Evolutionary conservation across 2,888 invertebrate genomes (phyloP).

Genomic region (Orthosia gracilis): DNA sequence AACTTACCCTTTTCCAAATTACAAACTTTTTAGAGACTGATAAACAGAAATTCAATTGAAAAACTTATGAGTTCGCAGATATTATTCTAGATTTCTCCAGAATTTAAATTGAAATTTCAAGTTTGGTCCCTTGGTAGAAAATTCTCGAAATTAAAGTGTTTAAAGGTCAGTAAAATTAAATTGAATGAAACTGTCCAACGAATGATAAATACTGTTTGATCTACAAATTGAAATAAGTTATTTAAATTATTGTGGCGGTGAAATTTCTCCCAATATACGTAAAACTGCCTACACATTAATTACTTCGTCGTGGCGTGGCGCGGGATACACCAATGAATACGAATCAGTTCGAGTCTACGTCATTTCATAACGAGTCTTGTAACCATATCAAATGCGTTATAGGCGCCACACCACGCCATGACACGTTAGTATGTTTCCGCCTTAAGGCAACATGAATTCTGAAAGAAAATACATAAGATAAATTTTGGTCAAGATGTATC

Average conservation of each 20-base stretch:
- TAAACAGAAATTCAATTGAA: background rate
- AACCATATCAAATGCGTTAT: no score
- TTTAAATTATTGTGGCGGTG: conserved; percentile 15
- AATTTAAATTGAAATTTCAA: conserved; percentile 42
- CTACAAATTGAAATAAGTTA: conserved; percentile 52
- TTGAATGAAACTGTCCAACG: conserved; percentile 38
- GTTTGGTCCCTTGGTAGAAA: background rate
- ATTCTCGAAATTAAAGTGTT: background rate
- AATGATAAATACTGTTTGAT: conserved; percentile 61
- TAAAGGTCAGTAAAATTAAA: conserved; percentile 35
- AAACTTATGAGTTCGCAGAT: background rate
- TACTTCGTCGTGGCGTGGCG: no score
- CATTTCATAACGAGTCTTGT: no score
- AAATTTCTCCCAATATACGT: background rate
- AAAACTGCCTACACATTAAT: background rate
- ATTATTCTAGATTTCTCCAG: conserved; percentile 6
- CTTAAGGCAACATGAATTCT: no score
- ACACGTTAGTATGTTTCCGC: no score
- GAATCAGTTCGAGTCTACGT: no score
- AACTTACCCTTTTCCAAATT: background rate
- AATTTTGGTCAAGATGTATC: no score
- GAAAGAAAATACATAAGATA: no score
- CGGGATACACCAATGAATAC: no score
- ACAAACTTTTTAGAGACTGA: conserved; percentile 1
- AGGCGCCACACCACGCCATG: no score